Base-by-base conservation (phyloP, 2,888 invertebrate genomes). In the Zygothrica quintamaculata region DNA sequence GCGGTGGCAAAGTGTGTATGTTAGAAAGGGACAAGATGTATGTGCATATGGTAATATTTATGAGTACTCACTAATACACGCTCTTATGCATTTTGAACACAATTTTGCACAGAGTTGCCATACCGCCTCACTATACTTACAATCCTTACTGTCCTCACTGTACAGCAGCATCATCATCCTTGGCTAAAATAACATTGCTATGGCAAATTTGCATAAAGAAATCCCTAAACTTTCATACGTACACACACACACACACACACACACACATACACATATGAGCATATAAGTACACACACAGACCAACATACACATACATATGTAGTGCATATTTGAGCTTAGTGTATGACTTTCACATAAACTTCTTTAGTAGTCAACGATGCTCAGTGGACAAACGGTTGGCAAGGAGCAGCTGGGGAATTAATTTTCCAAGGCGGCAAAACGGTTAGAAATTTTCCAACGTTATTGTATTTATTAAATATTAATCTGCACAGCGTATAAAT, bases 141-240 rank as follows among this genome's bases (percentile, higher is more conserved):
- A n/a, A n/a, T n/a, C n/a, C n/a, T n/a, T n/a, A n/a, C n/a, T n/a
- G n/a, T 25, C 52, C 43, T 7, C 34, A 22, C 15, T 7, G 9
- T 29, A 5, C 33, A 15, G 39, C 42, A 26, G 16, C 31, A 46
- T 56, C 64, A 57, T 59, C 56, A 68, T 71, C 60, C 74, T 72
- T 71, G 72, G 57, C 72, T 75, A 75, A 72, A 75, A 77, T 74
- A 77, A 78, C 68, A 78, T 76, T 76, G 67, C 73, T 68, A 64
- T 69, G 56, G 70, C 74, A 81, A 81, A 81, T 81, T 81, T 81
- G 74, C 80, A 81, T 81, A 81, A 77, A 77, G 80, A 80, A 80
- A 80, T 80, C 80, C 78, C 77, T 80, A 65, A 80, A 68, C 78
- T 72, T 64, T 13, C 26, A 4, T 12, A 26, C 39, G 12, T 13